These are phyloP conservation scores for Elaeidobius kamerunicus DNA, from an alignment of 2,888 invertebrate genomes.

Conservation along the genomic window DNA sequence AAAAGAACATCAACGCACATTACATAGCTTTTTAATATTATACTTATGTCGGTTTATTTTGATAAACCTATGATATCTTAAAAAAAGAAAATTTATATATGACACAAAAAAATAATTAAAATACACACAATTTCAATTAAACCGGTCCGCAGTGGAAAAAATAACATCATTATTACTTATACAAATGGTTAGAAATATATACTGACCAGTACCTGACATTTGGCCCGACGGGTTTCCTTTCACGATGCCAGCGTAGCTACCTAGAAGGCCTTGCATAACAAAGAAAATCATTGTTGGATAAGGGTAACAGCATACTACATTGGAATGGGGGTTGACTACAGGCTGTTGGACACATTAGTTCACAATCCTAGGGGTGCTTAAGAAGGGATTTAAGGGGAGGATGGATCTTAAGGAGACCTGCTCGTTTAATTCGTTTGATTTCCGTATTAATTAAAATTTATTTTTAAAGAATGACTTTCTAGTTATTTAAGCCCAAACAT, in stretches of 20 bases:
- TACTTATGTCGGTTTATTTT: too few relatives aligned
- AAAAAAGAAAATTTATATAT: too few relatives aligned
- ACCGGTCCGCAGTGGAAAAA: too few relatives aligned
- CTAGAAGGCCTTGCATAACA: slow-evolving; percentile 54
- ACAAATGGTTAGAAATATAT: slow-evolving; percentile 37
- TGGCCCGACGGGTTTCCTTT: slow-evolving; percentile 77
- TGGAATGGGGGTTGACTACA: slow-evolving; percentile 26
- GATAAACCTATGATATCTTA: too few relatives aligned
- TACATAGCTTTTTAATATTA: too few relatives aligned
- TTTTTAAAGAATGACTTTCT: too few relatives aligned
- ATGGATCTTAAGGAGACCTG: not conserved
- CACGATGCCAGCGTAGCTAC: slow-evolving; percentile 88
- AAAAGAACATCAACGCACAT: too few relatives aligned
- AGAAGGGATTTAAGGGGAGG: not conserved
- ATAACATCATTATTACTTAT: too few relatives aligned
- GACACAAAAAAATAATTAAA: too few relatives aligned
- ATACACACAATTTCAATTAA: too few relatives aligned
- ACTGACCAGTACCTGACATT: slow-evolving; percentile 83
- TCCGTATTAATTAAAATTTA: too few relatives aligned
- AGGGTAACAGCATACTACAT: slow-evolving; percentile 43
- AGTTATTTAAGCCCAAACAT: too few relatives aligned
- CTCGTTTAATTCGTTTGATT: slow-evolving; percentile 6
- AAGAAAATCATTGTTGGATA: slow-evolving; percentile 44
- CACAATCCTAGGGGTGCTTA: slow-evolving; percentile 8
- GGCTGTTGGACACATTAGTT: slow-evolving; percentile 4